phyloP scores from a whole-genome alignment of 2,113 vertebrate genomes.

The Candoia aspera region DNA sequence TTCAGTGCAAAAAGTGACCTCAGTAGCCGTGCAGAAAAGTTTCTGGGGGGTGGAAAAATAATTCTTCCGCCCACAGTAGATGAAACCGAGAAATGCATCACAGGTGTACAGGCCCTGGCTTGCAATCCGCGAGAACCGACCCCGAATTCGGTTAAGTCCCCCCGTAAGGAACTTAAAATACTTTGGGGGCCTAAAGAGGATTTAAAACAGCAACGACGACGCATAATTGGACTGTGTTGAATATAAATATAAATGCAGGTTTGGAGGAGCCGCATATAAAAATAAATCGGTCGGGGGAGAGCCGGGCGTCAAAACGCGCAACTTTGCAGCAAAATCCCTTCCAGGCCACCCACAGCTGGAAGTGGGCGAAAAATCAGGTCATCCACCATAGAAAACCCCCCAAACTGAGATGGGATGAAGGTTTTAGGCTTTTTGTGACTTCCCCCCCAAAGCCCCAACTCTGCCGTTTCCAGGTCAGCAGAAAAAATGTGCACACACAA shows the following conservation, averaged over 20 bases:
- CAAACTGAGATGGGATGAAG: neutral
- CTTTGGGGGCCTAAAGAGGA: neutral
- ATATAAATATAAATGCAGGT: too few relatives aligned
- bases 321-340: neutral
- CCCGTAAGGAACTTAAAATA: neutral
- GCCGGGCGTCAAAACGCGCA: too few relatives aligned
- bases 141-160: too few relatives aligned
- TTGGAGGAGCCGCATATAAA: too few relatives aligned
- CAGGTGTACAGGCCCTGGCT: too few relatives aligned
- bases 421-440: neutral
- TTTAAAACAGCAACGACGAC: neutral
- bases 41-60: too few relatives aligned
- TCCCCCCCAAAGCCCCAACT: neutral
- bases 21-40: too few relatives aligned
- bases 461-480: accelerated
- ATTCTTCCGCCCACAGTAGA: too few relatives aligned
- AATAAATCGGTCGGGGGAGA: too few relatives aligned
- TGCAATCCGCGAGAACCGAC: neutral
- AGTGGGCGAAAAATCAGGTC: neutral
- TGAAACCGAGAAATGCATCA: too few relatives aligned
- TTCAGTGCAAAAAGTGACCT: too few relatives aligned
- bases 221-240: neutral
- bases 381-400: neutral
- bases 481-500: neutral
- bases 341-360: neutral